Percentiles rank a stretch among this genome's conserved stretches.
Conservation (phyloP, 2,113 vertebrate species). For the Python bivittatus region DNA sequence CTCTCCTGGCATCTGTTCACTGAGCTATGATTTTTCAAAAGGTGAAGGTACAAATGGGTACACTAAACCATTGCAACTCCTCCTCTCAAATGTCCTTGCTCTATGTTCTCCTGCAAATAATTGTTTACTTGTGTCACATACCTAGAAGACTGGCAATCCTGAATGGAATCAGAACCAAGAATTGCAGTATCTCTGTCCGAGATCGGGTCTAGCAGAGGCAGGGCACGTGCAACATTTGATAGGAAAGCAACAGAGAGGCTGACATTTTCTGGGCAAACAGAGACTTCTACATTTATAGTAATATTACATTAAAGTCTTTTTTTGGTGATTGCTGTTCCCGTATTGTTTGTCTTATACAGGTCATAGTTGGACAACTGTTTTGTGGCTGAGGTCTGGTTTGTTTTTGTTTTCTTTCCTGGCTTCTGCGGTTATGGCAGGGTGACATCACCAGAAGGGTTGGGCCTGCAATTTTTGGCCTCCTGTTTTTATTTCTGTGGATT, state of each 20-base stretch:
- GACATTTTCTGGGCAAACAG: neutral
- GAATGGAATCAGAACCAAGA: neutral
- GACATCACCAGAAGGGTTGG: neutral
- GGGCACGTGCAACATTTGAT: neutral
- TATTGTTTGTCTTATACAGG: neutral
- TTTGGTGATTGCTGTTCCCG: neutral
- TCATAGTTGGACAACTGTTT: neutral
- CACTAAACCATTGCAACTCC: neutral
- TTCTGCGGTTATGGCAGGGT: neutral
- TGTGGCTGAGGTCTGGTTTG: neutral
- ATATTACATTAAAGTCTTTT: neutral
- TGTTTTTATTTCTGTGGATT: neutral
- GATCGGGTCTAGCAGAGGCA: neutral
- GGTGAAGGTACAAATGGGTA: neutral
- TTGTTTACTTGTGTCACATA: neutral
- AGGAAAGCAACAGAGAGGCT: neutral
- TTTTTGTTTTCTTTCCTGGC: neutral
- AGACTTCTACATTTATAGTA: neutral
- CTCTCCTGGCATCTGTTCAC: neutral
- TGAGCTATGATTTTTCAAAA: neutral
- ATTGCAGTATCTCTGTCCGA: neutral
- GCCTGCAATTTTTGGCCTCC: neutral
- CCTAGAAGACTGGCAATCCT: neutral
- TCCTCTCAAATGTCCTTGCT: neutral
- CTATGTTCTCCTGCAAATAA: too few species aligned